Conservation (phyloP, 2,888 invertebrate species). For the Eupsilia transversa region DNA sequence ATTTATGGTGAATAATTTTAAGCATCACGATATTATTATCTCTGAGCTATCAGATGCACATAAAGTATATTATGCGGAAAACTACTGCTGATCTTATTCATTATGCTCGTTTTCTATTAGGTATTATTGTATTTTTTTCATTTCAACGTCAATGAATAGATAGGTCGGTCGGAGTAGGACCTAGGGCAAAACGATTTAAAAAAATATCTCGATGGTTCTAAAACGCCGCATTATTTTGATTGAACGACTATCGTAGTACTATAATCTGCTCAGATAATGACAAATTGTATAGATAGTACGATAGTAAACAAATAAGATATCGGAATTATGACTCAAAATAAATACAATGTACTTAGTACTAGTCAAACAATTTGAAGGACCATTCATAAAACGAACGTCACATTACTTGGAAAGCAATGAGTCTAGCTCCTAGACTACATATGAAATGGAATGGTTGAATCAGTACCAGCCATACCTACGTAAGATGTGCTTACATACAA, state of each 20-base stretch:
- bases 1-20: neutral
- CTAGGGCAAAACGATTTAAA: neutral
- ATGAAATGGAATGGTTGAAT: neutral
- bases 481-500: neutral
- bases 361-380: neutral
- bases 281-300: constrained; percentile 26
- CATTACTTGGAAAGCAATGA: constrained; percentile 17
- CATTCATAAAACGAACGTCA: constrained; percentile 17
- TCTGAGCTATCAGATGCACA: neutral
- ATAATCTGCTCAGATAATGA: constrained; percentile 33
- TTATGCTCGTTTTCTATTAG: neutral
- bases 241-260: constrained; percentile 13
- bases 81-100: too few species aligned
- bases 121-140: neutral
- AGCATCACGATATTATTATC: neutral
- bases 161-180: too few species aligned
- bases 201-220: constrained; percentile 9
- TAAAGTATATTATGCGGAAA: neutral
- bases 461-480: neutral
- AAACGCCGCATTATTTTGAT: constrained; percentile 4
- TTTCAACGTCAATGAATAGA: neutral
- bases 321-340: constrained; percentile 35
- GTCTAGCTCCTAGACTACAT: neutral
- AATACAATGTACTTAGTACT: neutral
- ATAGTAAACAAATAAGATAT: constrained; percentile 49